Evolutionary conservation across 2,797 vertebrate genomes (phyloP), one percentile per base, ranked within the genome.

Genomic region (Choloepus didactylus): DNA sequence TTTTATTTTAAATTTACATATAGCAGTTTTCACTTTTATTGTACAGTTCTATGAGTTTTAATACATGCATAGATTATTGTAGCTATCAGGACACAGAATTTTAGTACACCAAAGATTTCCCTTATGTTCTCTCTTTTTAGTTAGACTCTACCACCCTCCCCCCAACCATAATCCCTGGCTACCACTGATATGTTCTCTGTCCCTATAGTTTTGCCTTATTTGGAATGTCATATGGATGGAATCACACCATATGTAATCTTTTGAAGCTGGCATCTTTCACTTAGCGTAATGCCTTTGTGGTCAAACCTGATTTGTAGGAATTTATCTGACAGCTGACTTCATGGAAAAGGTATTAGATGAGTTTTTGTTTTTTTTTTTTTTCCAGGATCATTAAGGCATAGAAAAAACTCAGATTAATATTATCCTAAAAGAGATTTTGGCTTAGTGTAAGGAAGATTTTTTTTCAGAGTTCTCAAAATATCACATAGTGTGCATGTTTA

Each of bases 291-390:
- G 25, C 19, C 8, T 89, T 91, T 89, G 88, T 64, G 44, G 16
- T 73, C 83, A 18, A 89, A 77, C 12, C 41, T 89, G 27, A 79
- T 56, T 73, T 87, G 54, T 18, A 73, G 23, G 44, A 79, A 79
- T 29, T 95, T 86, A 75, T 38, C 38, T 31, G 51, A 94, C 35
- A 87, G 41, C 44, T 92, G 60, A 93, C 41, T 95, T 93, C 35
- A 41, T 75, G 54, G 60, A 83, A 92, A 94, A 87, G 11, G 25
- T 11, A 67, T 95, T 86, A 51, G 29, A 66, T 38, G 16, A 75
- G 21, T 8, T 15, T 5, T 64, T 75, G 67, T 27, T 27, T 49
- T 46, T 76, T n/a, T 12, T 73, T 64, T 56, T 91, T 83, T 73
- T 64, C 9, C n/a, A 70, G 41, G 27, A 56, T 75, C 80, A 89